phyloP scores from a whole-genome alignment of 2,113 vertebrate species.

The Misgurnus mizolepis region DNA sequence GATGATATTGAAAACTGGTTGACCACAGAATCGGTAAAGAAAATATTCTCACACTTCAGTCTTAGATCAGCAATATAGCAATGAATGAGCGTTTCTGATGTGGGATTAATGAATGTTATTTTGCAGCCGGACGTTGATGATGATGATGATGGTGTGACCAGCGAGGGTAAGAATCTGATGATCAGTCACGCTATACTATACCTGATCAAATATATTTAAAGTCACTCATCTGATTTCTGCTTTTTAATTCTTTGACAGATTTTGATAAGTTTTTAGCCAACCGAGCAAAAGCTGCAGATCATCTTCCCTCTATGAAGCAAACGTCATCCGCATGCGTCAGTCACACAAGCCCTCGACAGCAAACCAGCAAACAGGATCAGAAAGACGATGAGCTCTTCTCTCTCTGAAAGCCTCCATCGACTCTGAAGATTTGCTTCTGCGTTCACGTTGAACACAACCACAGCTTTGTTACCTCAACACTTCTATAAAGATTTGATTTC shows the following conservation, averaged over 20 bases:
- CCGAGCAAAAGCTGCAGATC: slow-evolving; percentile 60
- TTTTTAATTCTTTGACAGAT: slow-evolving; percentile 54
- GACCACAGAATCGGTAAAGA: slow-evolving; percentile 66
- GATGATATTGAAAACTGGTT: slow-evolving; percentile 71
- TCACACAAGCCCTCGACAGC: slow-evolving; percentile 49
- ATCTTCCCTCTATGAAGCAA: slow-evolving; percentile 25
- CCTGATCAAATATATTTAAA: background rate
- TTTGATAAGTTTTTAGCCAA: slow-evolving; percentile 75
- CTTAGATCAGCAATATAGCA: background rate
- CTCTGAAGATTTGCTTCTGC: no score
- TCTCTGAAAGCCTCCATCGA: slow-evolving; percentile 59
- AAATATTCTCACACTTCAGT: background rate
- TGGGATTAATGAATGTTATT: background rate
- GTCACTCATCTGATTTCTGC: background rate
- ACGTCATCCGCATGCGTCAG: background rate
- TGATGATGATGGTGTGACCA: slow-evolving; percentile 72
- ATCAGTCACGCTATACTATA: background rate
- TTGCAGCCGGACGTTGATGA: slow-evolving; percentile 61
- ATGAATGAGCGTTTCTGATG: no score
- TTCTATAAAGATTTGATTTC: background rate
- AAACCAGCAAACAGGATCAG: slow-evolving; percentile 58
- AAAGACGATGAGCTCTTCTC: slow-evolving; percentile 73
- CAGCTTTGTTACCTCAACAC: no score
- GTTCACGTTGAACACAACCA: no score
- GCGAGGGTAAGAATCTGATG: slow-evolving; percentile 64